Base-by-base conservation (phyloP, 2,888 invertebrate genomes). In the Aporophyla nigra region DNA sequence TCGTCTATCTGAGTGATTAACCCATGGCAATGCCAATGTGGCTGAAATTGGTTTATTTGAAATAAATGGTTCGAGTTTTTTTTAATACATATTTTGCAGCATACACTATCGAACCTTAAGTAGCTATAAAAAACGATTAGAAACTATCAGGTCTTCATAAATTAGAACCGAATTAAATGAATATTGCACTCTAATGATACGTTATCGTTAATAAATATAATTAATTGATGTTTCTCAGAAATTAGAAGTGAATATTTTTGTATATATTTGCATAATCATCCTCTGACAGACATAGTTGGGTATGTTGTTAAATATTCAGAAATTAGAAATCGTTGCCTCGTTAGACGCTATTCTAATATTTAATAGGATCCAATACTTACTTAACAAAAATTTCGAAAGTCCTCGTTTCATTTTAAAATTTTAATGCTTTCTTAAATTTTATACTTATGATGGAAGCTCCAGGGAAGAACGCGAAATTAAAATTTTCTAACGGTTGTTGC, bases 211-310 rank as follows among this genome's bases (percentile, higher is more conserved):
- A 49, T 62, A 33, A 63, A 70, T 65, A n/a, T 70, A 70, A 63
- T 65, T 19, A 51, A 24, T 51, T 51, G 51, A 65, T 51, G 19
- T n/a, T 40, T 71, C n/a, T 24, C 7, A 56, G 19, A 19, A 40
- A 5, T 9, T 24, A 49, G 5, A 49, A 49, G 33, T n/a, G 70
- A 51, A 51, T 65, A 65, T 63, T 71, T 24, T 40, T 46, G 63
- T 10, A 2, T 33, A 16, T 3, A 63, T 70, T 70, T 49, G 70
- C 49, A 70, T 70, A 70, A 49, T 63, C 21, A 49, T 62, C 62
- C 33, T 12, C 33, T 49, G 33, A 12, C 49, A 19, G 33, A 24
- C n/a, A n/a, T n/a, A 33, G 16, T 59, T 33, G n/a, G 27, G 33
- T 49, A 10, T 33, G 62, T 49, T 46, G 16, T 56, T 33, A 49